phyloP scores from a whole-genome alignment of 2,113 vertebrate species.

The Pyxicephalus adspersus region DNA sequence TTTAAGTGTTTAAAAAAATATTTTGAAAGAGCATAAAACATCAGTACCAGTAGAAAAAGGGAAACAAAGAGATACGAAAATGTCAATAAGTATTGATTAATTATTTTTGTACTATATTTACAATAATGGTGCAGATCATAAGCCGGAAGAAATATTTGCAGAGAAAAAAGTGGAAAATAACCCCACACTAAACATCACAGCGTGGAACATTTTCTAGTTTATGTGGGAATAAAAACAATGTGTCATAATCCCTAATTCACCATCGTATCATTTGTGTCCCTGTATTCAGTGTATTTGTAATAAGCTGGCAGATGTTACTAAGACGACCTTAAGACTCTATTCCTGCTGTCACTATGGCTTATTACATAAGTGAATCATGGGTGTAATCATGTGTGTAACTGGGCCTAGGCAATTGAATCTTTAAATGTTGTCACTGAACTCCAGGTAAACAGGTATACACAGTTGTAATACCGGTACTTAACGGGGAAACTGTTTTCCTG shows the following conservation, averaged over 20 bases:
- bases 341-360: neutral
- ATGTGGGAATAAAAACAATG: neutral
- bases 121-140: neutral
- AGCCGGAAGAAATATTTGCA: neutral
- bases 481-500: too few relatives aligned
- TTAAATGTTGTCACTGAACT: too few relatives aligned
- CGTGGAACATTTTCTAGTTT: too few relatives aligned
- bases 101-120: too few relatives aligned
- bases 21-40: too few relatives aligned
- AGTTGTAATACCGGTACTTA: too few relatives aligned
- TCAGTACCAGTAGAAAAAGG: too few relatives aligned
- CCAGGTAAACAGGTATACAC: too few relatives aligned
- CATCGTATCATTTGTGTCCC: constrained; percentile 6
- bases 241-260: neutral
- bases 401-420: too few relatives aligned
- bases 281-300: constrained; percentile 5
- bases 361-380: constrained; percentile 3
- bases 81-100: too few relatives aligned
- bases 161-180: neutral
- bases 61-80: too few relatives aligned
- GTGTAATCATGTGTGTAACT: neutral
- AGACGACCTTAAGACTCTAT: neutral
- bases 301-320: constrained; percentile 22
- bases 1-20: too few relatives aligned
- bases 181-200: neutral